Conservation (phyloP, 2,113 vertebrate genomes). For the Trematomus loennbergii region DNA sequence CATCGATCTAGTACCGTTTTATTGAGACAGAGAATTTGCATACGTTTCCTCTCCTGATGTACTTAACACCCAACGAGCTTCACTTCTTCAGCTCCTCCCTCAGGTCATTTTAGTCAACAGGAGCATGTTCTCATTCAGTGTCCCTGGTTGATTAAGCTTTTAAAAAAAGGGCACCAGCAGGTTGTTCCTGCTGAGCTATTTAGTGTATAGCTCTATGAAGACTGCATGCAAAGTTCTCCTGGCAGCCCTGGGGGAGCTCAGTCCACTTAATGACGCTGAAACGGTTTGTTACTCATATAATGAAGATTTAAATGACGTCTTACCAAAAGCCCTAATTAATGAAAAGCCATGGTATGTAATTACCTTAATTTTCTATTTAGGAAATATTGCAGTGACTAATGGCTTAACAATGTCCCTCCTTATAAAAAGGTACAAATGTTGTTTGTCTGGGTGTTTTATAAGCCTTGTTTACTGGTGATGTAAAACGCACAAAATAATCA, state of each 20-base stretch:
- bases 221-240: slow-evolving; percentile 9
- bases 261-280: slow-evolving; percentile 1
- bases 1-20: neutral
- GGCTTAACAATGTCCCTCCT: neutral
- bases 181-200: slow-evolving; percentile 57
- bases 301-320: neutral
- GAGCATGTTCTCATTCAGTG: slow-evolving; percentile 34
- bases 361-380: neutral
- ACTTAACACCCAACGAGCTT: slow-evolving; percentile 13
- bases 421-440: neutral
- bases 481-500: neutral
- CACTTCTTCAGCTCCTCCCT: slow-evolving; percentile 32
- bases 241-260: neutral
- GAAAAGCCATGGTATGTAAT: neutral
- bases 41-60: slow-evolving; percentile 23
- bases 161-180: slow-evolving; percentile 56
- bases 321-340: neutral
- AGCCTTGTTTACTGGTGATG: neutral
- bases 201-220: slow-evolving; percentile 8
- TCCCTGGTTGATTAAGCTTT: slow-evolving; percentile 53
- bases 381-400: neutral
- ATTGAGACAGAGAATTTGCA: slow-evolving; percentile 15
- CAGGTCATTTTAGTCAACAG: slow-evolving; percentile 46
- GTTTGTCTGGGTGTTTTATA: neutral
- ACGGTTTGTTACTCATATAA: neutral